These are phyloP conservation scores for Epistrophella euchroma DNA, from an alignment of 2,888 invertebrate species.

Conservation along the genomic window DNA sequence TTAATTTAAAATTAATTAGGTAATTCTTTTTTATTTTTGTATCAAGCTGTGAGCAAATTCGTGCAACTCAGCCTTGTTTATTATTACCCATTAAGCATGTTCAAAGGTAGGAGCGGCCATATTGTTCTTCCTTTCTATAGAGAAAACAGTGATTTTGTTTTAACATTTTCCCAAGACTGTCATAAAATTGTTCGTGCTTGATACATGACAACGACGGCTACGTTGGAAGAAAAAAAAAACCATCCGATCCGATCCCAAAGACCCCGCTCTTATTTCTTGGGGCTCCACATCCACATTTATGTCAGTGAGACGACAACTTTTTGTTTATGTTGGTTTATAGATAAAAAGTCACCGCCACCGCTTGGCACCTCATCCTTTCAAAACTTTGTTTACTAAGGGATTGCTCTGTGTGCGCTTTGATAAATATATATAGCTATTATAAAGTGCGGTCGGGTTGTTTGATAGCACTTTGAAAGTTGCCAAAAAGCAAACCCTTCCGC, in stretches of 20 bases:
- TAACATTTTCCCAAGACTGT: not conserved
- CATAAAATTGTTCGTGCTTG: not conserved
- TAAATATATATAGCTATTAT: not conserved
- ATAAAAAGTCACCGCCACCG: conserved; percentile 3
- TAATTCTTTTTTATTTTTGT: not conserved
- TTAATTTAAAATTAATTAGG: not conserved
- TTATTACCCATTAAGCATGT: not conserved
- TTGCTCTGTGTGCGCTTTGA: not conserved
- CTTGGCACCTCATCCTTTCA: not conserved
- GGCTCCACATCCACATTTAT: not conserved
- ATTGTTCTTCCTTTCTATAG: not conserved
- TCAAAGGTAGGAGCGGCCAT: not conserved
- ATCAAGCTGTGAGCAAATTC: not conserved
- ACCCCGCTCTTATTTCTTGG: not conserved
- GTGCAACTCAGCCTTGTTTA: not conserved
- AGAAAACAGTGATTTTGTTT: not conserved
- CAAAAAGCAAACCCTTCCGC: conserved; percentile 6
- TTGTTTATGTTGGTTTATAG: not conserved
- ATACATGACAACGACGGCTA: not conserved
- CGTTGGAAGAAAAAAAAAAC: not conserved
- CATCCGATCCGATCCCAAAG: not conserved
- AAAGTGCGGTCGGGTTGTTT: not conserved
- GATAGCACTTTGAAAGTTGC: not conserved
- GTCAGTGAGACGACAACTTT: conserved; percentile 1
- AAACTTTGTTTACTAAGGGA: not conserved